Percentiles rank a stretch among this genome's conserved stretches.
These are phyloP conservation scores for Temnothorax ravouxi DNA, from an alignment of 2,888 invertebrate genomes.

Conservation along the genomic window DNA sequence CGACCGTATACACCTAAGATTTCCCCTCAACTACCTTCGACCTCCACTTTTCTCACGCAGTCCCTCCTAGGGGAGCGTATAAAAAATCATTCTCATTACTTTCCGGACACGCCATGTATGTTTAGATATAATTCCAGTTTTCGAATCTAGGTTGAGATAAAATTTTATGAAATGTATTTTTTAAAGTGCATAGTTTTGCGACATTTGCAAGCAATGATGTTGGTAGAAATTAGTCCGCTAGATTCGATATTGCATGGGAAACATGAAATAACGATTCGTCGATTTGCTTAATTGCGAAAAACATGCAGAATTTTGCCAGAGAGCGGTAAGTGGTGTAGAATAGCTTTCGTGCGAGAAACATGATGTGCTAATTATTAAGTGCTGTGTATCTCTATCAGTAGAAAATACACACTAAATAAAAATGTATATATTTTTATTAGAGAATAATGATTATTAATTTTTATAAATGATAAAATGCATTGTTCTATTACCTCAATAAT, in stretches of 20 bases:
- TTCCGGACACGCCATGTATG: too few relatives aligned
- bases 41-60: too few relatives aligned
- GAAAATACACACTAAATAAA: neutral
- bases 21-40: too few relatives aligned
- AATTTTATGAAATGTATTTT: too few relatives aligned
- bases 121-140: too few relatives aligned
- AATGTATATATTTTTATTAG: neutral
- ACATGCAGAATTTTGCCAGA: neutral
- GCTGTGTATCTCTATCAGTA: neutral
- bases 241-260: neutral
- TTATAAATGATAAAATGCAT: neutral
- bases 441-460: neutral
- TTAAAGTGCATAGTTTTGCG: too few relatives aligned
- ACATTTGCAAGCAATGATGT: neutral
- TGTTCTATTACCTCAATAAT: conserved; percentile 10
- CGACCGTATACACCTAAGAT: too few relatives aligned
- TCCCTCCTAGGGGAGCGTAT: too few relatives aligned
- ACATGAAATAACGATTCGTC: neutral
- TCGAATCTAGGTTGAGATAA: too few relatives aligned
- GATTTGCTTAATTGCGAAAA: neutral
- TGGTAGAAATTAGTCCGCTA: neutral
- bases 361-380: neutral
- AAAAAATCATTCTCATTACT: too few relatives aligned
- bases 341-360: neutral
- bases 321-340: neutral